phyloP scores from a whole-genome alignment of 1,140 invertebrate species.

The Chlorops oryzae region DNA sequence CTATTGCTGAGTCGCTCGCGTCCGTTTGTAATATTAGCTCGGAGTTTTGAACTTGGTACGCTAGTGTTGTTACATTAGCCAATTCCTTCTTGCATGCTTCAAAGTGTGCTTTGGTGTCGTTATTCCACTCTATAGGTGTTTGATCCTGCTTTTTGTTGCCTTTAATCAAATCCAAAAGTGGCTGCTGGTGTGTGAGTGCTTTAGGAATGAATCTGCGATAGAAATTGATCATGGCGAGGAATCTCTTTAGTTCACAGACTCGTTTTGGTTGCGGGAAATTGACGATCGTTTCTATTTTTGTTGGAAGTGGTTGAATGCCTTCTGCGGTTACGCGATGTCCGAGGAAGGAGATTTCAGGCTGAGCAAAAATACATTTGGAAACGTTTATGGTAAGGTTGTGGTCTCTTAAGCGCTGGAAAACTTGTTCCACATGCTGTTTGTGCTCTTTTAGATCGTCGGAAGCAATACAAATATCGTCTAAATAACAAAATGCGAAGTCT shows the following conservation, averaged over 20 bases:
- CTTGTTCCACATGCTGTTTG: constrained; percentile 18
- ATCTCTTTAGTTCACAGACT: constrained; percentile 26
- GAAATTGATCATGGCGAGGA: constrained; percentile 48
- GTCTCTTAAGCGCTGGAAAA: constrained; percentile 21
- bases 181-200: constrained; percentile 22
- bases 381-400: constrained; percentile 26
- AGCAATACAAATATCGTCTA: too few species aligned
- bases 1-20: constrained; percentile 24
- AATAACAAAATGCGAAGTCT: neutral
- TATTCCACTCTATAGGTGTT: too few species aligned
- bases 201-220: too few species aligned
- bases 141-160: constrained; percentile 16
- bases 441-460: constrained; percentile 32
- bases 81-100: constrained; percentile 26
- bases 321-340: constrained; percentile 19
- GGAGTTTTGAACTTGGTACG: too few species aligned
- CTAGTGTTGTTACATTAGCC: constrained; percentile 17
- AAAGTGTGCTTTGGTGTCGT: constrained; percentile 19
- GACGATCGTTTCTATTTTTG: constrained; percentile 20
- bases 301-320: constrained; percentile 21
- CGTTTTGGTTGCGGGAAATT: constrained; percentile 15
- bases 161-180: constrained; percentile 20
- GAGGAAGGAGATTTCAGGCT: constrained; percentile 23
- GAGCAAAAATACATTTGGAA: constrained; percentile 30
- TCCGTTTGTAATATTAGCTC: too few species aligned